Evolutionary conservation across 2,113 vertebrate species (phyloP).

Genomic region (Tragelaphus scriptus): DNA sequence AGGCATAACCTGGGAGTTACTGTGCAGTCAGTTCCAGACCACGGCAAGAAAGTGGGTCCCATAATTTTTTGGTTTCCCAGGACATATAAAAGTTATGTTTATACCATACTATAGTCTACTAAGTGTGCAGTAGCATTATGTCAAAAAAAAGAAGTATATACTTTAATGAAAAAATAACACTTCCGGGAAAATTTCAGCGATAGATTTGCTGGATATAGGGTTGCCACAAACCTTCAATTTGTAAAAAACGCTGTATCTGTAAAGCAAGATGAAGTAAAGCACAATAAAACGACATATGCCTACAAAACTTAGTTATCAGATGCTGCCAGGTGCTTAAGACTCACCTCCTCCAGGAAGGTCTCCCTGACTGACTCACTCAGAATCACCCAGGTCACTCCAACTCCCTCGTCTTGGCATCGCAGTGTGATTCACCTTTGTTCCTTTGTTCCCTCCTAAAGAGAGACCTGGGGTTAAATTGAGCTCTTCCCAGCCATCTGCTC

Average conservation of each 20-base stretch:
- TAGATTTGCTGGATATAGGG: background rate
- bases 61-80: background rate
- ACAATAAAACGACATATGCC: background rate
- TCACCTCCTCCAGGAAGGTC: constrained; percentile 40
- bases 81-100: background rate
- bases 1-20: background rate
- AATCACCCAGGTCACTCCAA: constrained; percentile 1
- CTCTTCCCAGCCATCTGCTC: constrained; percentile 30
- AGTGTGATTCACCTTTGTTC: background rate
- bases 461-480: constrained; percentile 3
- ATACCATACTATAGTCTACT: background rate
- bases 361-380: background rate
- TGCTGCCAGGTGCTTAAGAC: background rate
- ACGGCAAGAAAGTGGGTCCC: background rate
- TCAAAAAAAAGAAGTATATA: background rate
- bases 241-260: background rate
- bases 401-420: background rate
- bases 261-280: background rate
- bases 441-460: background rate
- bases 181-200: background rate
- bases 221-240: background rate
- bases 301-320: background rate
- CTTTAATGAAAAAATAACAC: background rate
- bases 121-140: background rate
- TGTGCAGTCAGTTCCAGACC: background rate